Base-by-base conservation (phyloP, 2,797 vertebrate genomes). In the Gymnodraco acuticeps region DNA sequence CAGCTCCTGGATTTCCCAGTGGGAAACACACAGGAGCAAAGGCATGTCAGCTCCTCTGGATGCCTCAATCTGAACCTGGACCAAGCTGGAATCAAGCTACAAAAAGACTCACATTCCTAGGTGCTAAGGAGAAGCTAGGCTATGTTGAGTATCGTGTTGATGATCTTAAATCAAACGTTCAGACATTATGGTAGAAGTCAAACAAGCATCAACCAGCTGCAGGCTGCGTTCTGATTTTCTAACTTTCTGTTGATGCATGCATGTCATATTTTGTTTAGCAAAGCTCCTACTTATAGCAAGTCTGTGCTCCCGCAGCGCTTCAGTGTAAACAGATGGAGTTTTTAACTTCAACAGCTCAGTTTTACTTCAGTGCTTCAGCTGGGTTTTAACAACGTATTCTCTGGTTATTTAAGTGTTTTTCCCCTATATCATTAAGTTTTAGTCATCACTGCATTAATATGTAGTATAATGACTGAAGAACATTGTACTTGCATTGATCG, bases 1-100 rank as follows among this genome's bases (percentile, higher is more conserved):
- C 84, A 87, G 54, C 62, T 75, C 1, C 64, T 51, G 70, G 52
- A 83, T 86, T 88, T 88, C 90, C 88, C 85, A 72, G 52, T 1
- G 59, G 85, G 62, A 62, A 50, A 61, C 17, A 11, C 55, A 59
- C 59, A 41, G 72, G 75, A 69, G 70, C 20, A 41, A 38, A 68
- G 54, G 60, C 75, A 54, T 12, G 58, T 78, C 75, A 59, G 64
- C 59, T 33, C 19, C 67, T 63, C 41, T 47, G 64, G 68, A 85
- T 70, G 75, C 70, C 68, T 82, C 69, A 70, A 14, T 51, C 73
- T 55, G 5, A 77, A 76, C 76, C 78, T 73, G 59, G 52, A 14
- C 6, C 50, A 20, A 51, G 45, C 61, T 14, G 5, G 15, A 63
- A 54, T 33, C 31, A 3, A 43, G 20, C 42, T 4, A 0, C 20